Evolutionary conservation across 2,797 vertebrate genomes (phyloP).

Genomic region (Sebastolobus altivelis): DNA sequence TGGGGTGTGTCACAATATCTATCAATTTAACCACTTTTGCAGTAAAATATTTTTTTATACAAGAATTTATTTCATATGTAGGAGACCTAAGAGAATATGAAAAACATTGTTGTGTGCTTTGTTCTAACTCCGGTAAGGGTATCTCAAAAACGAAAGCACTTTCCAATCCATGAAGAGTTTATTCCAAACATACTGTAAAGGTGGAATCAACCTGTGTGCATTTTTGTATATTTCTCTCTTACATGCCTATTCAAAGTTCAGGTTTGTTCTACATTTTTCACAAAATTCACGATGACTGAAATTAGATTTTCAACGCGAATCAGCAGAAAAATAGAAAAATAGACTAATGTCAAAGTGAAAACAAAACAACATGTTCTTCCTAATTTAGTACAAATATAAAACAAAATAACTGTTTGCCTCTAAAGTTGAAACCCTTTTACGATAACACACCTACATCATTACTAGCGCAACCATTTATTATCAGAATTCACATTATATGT

Average conservation of each 20-base stretch:
- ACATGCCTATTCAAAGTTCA: background rate
- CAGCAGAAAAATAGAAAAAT: slow-evolving; percentile 3
- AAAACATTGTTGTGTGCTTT: too few relatives aligned
- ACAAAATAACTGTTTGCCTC: background rate
- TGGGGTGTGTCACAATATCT: too few relatives aligned
- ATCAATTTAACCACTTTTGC: too few relatives aligned
- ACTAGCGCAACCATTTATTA: background rate
- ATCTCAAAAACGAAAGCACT: too few relatives aligned
- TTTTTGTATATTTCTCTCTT: background rate
- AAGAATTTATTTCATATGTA: too few relatives aligned
- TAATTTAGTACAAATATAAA: background rate
- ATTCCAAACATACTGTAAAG: background rate
- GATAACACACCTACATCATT: background rate
- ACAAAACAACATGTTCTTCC: background rate
- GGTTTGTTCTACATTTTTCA: background rate
- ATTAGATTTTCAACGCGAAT: background rate
- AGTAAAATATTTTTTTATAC: too few relatives aligned
- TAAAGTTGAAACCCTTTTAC: background rate
- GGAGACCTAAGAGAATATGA: too few relatives aligned
- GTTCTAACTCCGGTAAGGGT: too few relatives aligned
- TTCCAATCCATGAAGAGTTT: background rate
- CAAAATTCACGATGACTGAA: background rate
- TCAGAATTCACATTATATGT: background rate
- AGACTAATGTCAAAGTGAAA: slow-evolving; percentile 10
- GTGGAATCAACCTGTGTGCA: background rate